Evolutionary conservation across 1,140 invertebrate genomes (phyloP).

Genomic region (Maniola jurtina): DNA sequence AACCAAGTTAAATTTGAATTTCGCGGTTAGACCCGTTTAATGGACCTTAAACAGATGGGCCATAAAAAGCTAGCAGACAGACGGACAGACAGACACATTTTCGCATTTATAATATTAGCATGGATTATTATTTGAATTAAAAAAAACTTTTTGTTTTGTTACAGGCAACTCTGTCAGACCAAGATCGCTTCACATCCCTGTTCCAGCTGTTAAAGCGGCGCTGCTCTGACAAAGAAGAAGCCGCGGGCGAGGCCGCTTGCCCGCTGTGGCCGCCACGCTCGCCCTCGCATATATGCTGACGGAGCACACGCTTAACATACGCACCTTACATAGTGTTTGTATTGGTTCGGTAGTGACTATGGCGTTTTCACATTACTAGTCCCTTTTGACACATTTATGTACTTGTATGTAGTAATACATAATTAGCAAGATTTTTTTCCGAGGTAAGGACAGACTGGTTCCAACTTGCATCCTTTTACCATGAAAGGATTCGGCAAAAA

Average conservation of each 20-base stretch:
- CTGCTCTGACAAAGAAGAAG: slow-evolving; percentile 40
- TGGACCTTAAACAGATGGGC: no score
- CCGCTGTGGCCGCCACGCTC: slow-evolving; percentile 47
- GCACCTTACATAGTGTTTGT: slow-evolving; percentile 4
- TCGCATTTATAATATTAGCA: no score
- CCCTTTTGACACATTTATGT: no score
- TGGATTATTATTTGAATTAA: neutral
- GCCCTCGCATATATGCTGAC: slow-evolving; percentile 49
- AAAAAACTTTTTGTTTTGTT: slow-evolving; percentile 10
- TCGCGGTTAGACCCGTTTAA: no score
- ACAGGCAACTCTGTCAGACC: slow-evolving; percentile 56
- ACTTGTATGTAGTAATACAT: no score
- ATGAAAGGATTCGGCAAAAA: no score
- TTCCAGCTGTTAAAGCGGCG: slow-evolving; percentile 34
- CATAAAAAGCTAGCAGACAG: no score
- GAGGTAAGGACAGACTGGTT: no score
- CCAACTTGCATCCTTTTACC: no score
- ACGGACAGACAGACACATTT: no score
- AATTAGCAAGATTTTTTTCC: no score
- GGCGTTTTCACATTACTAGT: neutral
- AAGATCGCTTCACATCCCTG: slow-evolving; percentile 42
- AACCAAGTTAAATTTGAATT: no score
- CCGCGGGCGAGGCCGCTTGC: slow-evolving; percentile 37
- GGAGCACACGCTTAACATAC: neutral
- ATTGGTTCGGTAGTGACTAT: slow-evolving; percentile 14